Percentiles rank a stretch among this genome's conserved stretches.
Evolutionary conservation across 2,797 vertebrate species (phyloP).

Genomic region (Tapera naevia): DNA sequence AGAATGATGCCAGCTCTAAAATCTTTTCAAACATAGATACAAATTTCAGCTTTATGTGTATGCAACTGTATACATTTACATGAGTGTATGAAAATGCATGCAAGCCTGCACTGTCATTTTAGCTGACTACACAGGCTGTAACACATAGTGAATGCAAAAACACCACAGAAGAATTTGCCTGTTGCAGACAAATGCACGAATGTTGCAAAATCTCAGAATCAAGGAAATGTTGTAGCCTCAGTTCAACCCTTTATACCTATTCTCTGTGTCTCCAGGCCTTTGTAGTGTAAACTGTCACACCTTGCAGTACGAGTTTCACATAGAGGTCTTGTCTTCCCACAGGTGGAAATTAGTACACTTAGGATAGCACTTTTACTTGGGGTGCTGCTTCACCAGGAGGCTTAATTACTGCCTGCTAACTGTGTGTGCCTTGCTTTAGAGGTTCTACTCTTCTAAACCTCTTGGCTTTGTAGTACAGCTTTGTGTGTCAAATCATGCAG

Average conservation of each 20-base stretch:
- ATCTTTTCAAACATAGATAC: not conserved
- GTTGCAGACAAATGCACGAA: not conserved
- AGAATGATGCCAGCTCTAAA: not conserved
- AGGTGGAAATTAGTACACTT: not conserved
- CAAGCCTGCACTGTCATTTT: not conserved
- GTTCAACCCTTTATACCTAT: not conserved
- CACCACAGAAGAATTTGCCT: not conserved
- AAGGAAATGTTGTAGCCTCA: not conserved
- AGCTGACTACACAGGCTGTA: not conserved
- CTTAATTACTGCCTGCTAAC: not conserved
- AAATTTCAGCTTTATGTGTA: not conserved
- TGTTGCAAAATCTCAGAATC: not conserved
- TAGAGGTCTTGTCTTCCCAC: not conserved
- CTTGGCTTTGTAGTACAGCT: not conserved
- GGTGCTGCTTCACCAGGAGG: not conserved
- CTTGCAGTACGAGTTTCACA: not conserved
- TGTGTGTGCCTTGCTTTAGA: not conserved
- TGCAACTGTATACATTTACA: not conserved
- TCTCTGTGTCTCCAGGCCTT: not conserved
- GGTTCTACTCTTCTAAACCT: not conserved
- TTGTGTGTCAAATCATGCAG: not conserved
- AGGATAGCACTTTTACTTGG: not conserved
- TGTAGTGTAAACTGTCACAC: not conserved
- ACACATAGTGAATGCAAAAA: fast-evolving
- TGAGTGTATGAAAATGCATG: not conserved